These are phyloP conservation scores for Camarhynchus parvulus DNA, from an alignment of 2,113 vertebrate genomes.

Conservation along the genomic window DNA sequence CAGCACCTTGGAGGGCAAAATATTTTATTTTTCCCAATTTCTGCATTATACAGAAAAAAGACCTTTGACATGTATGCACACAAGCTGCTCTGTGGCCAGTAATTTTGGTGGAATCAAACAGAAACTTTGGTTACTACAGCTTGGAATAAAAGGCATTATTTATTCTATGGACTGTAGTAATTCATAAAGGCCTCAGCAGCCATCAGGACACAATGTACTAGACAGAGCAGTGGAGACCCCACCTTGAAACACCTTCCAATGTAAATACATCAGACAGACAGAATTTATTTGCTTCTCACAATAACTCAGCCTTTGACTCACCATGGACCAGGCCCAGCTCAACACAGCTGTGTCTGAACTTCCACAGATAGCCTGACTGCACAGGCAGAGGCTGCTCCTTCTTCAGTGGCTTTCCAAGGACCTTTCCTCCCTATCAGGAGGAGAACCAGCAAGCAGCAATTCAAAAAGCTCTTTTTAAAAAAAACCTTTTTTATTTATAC, in stretches of 20 bases:
- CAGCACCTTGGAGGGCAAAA: neutral
- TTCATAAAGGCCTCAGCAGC: neutral
- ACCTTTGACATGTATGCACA: neutral
- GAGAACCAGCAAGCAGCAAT: neutral
- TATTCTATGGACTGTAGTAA: neutral
- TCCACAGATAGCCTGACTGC: neutral
- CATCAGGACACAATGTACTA: neutral
- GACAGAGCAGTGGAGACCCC: neutral
- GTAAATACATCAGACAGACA: constrained; percentile 15
- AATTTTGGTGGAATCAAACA: neutral
- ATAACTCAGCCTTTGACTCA: neutral
- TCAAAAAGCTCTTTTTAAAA: neutral
- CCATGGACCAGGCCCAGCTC: neutral
- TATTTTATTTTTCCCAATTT: neutral
- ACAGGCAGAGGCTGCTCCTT: neutral
- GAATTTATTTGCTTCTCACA: constrained; percentile 1
- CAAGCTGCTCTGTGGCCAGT: neutral
- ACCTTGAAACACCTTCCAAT: neutral
- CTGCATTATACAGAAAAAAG: neutral
- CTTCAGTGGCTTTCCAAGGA: neutral
- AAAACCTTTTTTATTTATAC: neutral
- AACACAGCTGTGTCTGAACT: neutral
- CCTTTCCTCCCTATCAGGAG: neutral
- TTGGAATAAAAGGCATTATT: neutral
- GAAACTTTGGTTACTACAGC: neutral